Base-by-base conservation (phyloP, 2,113 vertebrate genomes). In the Equus quagga region DNA sequence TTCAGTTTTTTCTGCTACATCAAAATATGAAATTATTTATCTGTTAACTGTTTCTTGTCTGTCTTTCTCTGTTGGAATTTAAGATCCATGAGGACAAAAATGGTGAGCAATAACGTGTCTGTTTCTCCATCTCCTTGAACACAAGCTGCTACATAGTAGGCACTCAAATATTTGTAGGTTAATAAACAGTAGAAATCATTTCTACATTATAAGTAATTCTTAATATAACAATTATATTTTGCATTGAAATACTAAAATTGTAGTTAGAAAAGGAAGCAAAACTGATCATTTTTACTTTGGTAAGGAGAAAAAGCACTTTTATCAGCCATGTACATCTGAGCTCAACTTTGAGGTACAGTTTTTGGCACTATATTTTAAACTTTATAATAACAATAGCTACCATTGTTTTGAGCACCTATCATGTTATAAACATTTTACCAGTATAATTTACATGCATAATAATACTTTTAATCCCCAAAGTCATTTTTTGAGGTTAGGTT, bases 281-380 rank as follows among this genome's bases (percentile, higher is more conserved):
- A 72, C 73, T 92, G 24, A 54, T 69, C 33, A 49, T 84, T 51
- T 75, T 89, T 73, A 58, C 49, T 89, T 8, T 85, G 28, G 3
- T 85, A 46, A 31, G 18, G 79, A 56, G 33, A 44, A 91, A 85
- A 62, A 31, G 5, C 44, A 70, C 60, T 67, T 95, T 70, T 24
- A 78, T 28, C 26, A 70, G 15, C 6, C 69, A 56, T 46, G 51
- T 85, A 58, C 15, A n/a, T 62, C 54, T 56, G 73, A 65, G 82
- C 41, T 94, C 26, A 79, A 70, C 56, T 73, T 73, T 64, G 7
- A 2, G 73, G 9, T 18, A 70, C 9, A 83, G 8, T 54, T 85
- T 92, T 76, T 76, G 5, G 31, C 46, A 92, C 36, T 84, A 46
- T 36, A 46, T 69, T 91, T 95, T 91, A 75, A 95, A 49, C 7